Evolutionary conservation across 2,797 vertebrate genomes (phyloP), one percentile per base, ranked within the genome.

Genomic region (Cetoscarus ocellatus): DNA sequence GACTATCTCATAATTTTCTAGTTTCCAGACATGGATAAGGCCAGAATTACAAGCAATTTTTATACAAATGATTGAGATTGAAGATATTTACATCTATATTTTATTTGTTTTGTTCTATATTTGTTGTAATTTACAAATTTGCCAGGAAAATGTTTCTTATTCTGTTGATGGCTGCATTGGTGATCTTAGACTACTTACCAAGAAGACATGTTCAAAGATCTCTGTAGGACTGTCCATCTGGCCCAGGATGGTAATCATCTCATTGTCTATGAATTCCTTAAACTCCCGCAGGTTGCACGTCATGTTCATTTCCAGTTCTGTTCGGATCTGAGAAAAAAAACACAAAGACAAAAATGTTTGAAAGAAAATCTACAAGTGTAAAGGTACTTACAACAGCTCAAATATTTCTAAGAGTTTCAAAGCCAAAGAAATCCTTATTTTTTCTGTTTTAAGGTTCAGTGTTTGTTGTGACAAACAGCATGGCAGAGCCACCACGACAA

Each of bases 151-250:
- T 42, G 34, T 51, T 77, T 11, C 10, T 60, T 13, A 14, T 58
- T 18, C 18, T 44, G 43, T 44, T 1, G 6, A 44, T 6, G 13
- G 5, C 11, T 13, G 43, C 43, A 13, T 43, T 48, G 15, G 39
- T 17, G 12, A n/a, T 42, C 10, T 1, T 5, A 67, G 19, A 57
- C 35, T 40, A 84, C 93, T 91, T 85, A 99, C 98, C 96, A 99
- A 91, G 81, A 95, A 99, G 63, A 99, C 96, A 0, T 99, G 97
- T 63, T 99, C 98, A 78, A 99, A 99, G 91, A 99, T 99, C 91
- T 99, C 95, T 0, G 98, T 98, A 55, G 98, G 97, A 86, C 97
- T 99, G 93, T 99, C 98, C 98, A 99, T 99, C 88, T 99, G 98
- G 45, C 98, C 98, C 60, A 99, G 94, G 84, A 99, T 99, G 79